Evolutionary conservation across 2,888 invertebrate genomes (phyloP).

Genomic region (Coelinius sp.): DNA sequence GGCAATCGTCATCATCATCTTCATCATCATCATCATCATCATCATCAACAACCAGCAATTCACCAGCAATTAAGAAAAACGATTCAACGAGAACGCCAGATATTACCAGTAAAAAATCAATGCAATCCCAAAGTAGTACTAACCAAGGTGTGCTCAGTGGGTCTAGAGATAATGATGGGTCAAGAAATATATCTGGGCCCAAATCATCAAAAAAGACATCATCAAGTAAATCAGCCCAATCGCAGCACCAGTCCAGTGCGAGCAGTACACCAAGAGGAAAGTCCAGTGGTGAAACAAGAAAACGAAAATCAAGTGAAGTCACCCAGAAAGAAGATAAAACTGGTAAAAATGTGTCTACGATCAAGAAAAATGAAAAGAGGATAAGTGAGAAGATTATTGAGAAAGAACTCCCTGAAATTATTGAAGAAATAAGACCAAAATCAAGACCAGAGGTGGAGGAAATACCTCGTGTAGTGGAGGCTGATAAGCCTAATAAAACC

Average conservation of each 20-base stretch:
- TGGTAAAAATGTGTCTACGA: slow-evolving; percentile 62
- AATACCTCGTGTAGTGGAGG: slow-evolving; percentile 37
- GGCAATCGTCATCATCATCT: slow-evolving; percentile 54
- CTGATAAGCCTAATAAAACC: slow-evolving; percentile 7
- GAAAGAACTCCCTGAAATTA: slow-evolving; percentile 24
- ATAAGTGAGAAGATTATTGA: slow-evolving; percentile 51
- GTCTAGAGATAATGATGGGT: slow-evolving; percentile 70
- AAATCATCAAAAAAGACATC: slow-evolving; percentile 64
- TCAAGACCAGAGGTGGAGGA: slow-evolving; percentile 28
- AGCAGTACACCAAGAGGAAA: slow-evolving; percentile 64
- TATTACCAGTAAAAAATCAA: slow-evolving; percentile 44
- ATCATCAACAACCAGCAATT: slow-evolving; percentile 57
- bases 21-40: slow-evolving; percentile 65
- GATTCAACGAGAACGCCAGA: slow-evolving; percentile 52
- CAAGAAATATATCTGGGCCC: slow-evolving; percentile 67
- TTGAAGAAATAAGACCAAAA: slow-evolving; percentile 28
- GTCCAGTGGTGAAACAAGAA: slow-evolving; percentile 63
- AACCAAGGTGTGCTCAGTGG: slow-evolving; percentile 67
- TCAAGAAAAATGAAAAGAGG: slow-evolving; percentile 67
- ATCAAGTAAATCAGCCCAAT: slow-evolving; percentile 58
- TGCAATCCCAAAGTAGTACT: slow-evolving; percentile 39
- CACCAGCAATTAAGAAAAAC: slow-evolving; percentile 58
- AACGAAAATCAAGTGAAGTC: slow-evolving; percentile 67
- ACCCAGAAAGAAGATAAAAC: slow-evolving; percentile 63
- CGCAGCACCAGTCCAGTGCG: slow-evolving; percentile 51